phyloP scores from a whole-genome alignment of 1,140 invertebrate genomes.

The Aphidius ervi region DNA sequence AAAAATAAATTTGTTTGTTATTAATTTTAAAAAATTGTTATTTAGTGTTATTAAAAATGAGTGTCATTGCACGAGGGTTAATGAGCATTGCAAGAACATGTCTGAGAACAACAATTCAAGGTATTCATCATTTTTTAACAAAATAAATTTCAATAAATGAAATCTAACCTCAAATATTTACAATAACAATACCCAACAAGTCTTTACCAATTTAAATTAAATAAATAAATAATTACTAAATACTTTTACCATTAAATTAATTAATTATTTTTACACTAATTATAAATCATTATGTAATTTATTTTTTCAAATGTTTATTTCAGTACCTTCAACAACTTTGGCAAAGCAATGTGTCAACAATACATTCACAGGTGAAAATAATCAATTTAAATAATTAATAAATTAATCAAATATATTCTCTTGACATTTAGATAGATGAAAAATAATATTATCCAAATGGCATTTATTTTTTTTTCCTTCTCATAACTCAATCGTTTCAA shows the following conservation, averaged over 20 bases:
- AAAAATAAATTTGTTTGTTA: background rate
- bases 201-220: background rate
- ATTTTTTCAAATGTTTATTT: slow-evolving; percentile 13
- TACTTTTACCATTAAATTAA: too few relatives aligned
- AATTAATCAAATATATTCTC: background rate
- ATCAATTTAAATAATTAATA: background rate
- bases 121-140: slow-evolving; percentile 21
- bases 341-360: slow-evolving; percentile 25
- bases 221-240: background rate
- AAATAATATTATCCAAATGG: background rate
- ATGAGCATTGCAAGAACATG: slow-evolving; percentile 26
- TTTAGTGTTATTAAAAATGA: slow-evolving; percentile 30
- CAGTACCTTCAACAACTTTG: slow-evolving; percentile 24
- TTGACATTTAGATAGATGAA: background rate
- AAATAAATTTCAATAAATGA: too few relatives aligned
- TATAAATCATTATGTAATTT: slow-evolving; percentile 5
- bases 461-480: background rate
- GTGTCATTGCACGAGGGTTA: slow-evolving; percentile 29
- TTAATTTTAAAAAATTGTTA: background rate
- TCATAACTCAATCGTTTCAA: background rate
- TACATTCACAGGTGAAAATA: slow-evolving; percentile 32
- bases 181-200: too few relatives aligned
- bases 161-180: too few relatives aligned
- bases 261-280: background rate
- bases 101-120: slow-evolving; percentile 26